Percentiles rank a stretch among this genome's conserved stretches.
Conservation (phyloP, 1,140 invertebrate species). For the Metopolophium dirhodum region DNA sequence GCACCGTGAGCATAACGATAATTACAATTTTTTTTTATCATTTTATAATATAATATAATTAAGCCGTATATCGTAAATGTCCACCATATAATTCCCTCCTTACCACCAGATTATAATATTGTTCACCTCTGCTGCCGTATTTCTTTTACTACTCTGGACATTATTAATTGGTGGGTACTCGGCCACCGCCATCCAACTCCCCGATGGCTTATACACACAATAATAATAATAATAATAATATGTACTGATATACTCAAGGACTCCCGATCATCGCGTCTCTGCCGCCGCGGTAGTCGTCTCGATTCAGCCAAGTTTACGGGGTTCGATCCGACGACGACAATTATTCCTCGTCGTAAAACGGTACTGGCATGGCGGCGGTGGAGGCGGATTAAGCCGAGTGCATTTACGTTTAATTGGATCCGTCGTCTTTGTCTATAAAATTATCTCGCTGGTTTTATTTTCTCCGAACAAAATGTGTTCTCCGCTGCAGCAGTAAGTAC, state of each 20-base stretch:
- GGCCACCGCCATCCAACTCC: background rate
- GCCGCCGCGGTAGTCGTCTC: background rate
- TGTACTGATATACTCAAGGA: background rate
- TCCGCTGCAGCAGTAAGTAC: background rate
- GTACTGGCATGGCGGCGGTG: background rate
- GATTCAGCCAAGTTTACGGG: background rate
- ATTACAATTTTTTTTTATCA: no score
- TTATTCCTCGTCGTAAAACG: background rate
- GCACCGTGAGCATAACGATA: no score
- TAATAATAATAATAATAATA: background rate
- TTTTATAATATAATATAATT: no score
- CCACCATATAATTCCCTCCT: background rate
- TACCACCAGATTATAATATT: background rate
- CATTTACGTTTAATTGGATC: conserved; percentile 54
- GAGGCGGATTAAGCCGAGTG: conserved; percentile 41
- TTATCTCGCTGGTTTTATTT: conserved; percentile 2
- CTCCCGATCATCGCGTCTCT: background rate
- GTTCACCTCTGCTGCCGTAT: background rate
- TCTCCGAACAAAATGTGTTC: background rate
- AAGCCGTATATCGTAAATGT: no score
- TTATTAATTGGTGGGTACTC: background rate
- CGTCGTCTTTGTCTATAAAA: conserved; percentile 39
- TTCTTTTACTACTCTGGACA: background rate
- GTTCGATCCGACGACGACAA: background rate
- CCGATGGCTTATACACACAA: background rate